Conservation (phyloP, 1,140 invertebrate genomes). For the Meloidogyne floridensis region DNA sequence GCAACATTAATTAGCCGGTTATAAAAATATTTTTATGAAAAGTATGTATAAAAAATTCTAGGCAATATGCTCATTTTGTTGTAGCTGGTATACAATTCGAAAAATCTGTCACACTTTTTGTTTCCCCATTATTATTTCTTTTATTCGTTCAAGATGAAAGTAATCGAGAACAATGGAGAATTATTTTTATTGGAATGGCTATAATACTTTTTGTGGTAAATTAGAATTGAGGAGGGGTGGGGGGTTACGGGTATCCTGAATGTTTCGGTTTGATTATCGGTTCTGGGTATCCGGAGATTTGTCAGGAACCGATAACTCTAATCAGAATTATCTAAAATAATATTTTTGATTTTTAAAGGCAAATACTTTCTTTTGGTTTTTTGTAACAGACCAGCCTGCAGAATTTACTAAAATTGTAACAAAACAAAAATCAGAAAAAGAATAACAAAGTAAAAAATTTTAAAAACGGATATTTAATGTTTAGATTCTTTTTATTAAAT, state of each 20-base stretch:
- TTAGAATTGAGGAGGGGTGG: too few relatives aligned
- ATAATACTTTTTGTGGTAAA: slow-evolving; percentile 22
- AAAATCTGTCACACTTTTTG: slow-evolving; percentile 43
- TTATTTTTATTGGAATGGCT: slow-evolving; percentile 29
- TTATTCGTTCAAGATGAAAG: slow-evolving; percentile 36
- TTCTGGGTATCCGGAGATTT: too few relatives aligned
- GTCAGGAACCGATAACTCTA: too few relatives aligned
- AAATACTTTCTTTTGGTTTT: slow-evolving; percentile 53
- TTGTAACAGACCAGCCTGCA: slow-evolving; percentile 55
- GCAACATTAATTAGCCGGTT: slow-evolving; percentile 50
- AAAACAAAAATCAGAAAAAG: slow-evolving; percentile 14
- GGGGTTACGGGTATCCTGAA: too few relatives aligned
- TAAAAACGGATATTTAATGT: too few relatives aligned
- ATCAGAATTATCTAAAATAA: background rate
- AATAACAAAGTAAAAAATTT: background rate
- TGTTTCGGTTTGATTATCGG: too few relatives aligned
- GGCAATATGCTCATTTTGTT: slow-evolving; percentile 42
- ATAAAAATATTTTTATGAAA: background rate
- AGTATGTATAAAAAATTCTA: slow-evolving; percentile 4
- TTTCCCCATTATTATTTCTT: slow-evolving; percentile 39
- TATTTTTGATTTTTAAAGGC: slow-evolving; percentile 17
- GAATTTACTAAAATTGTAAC: slow-evolving; percentile 47
- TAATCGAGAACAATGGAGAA: slow-evolving; percentile 33
- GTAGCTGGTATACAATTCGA: slow-evolving; percentile 47
- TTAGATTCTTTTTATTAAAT: too few relatives aligned